Base-by-base conservation (phyloP, 2,113 vertebrate genomes). In the Onychostruthus taczanowskii region DNA sequence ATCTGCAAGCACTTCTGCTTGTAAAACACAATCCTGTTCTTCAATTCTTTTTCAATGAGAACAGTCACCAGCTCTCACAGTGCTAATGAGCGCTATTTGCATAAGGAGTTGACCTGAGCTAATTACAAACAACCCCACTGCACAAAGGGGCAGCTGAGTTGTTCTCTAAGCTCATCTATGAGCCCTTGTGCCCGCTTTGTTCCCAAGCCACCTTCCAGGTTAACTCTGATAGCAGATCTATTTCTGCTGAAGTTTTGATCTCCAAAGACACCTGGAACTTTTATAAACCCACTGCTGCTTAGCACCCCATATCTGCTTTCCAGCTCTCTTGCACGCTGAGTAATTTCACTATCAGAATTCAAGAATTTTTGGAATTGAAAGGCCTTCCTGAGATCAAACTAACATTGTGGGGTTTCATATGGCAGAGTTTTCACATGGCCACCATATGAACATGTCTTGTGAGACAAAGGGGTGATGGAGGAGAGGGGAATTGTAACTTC, bases 111-210 rank as follows among this genome's bases (percentile, higher is more conserved):
- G n/a, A 37, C 31, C 17, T 53, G 30, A 72, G 33, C 13, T 83
- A 39, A 92, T 26, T 11, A 28, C 39, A 63, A 5, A 11, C 17
- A 67, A 27, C 37, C 89, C 82, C 93, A 75, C 74, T 22, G 21
- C 2, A 0, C 6, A 53, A 88, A 87, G 24, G 95, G 75, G 90
- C 59, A 56, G 31, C 14, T 76, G 41, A 39, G 18, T 7, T 80
- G 23, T 37, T 27, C 11, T 16, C 1, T 1, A 10, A 10, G 2
- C 35, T 68, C 23, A 22, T 4, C 4, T 1, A 9, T 1, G n/a
- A 66, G 18, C 3, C 18, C 43, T 63, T 67, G 59, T 39, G 43
- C 16, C 56, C 70, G 9, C 37, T 69, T 55, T 78, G 13, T 3
- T 81, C 69, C 74, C 68, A 41, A 10, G 20, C 67, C 50, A 79